Base-by-base conservation (phyloP, 1,140 invertebrate species). In the Epicauta chinensis region DNA sequence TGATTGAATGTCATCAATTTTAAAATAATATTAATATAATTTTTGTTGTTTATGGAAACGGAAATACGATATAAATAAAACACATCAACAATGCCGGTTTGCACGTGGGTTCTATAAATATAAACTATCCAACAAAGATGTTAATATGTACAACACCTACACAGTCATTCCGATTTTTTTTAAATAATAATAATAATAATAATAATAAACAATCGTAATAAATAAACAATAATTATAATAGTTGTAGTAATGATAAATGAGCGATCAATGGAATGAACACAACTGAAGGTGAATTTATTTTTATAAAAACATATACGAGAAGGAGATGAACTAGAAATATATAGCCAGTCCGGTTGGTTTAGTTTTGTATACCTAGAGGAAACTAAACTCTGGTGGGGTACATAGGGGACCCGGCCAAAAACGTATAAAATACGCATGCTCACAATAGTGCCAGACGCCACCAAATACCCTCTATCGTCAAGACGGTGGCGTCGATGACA, bases 81-180 rank as follows among this genome's bases (percentile, higher is more conserved):
- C 43, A 51, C 34, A 58, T 55, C 38, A 38, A 49, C 16, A 48
- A 38, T 36, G 53, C 40, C 52, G 50, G 51, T 48, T 23, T 50
- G 50, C 53, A 58, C 52, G 59, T 54, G 45, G 49, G 39, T 54
- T 55, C 59, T 61, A 61, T 55, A 61, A 55, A 61, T 61, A 61
- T 47, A 47, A 47, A 23, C 23, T 23, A 47, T 37, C 34, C 34
- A 47, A 38, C 32, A 51, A 58, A 40, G 37, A 55, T 53, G 49
- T 45, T 55, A 50, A 52, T 54, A 36, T 23, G 23, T 23, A 23
- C 23, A 23, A 23, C 23, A 23, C 23, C 40, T 40, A 51, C 51
- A 53, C 54, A 35, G 45, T 44, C 55, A 53, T 53, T 48, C 35
- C 45, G 53, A 57, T 53, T 55, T 51, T 58, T 48, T 45, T 54